Percentiles rank a stretch among this genome's conserved stretches.
Evolutionary conservation across 2,888 invertebrate species (phyloP).

Genomic region (Mellilla xanthometata): DNA sequence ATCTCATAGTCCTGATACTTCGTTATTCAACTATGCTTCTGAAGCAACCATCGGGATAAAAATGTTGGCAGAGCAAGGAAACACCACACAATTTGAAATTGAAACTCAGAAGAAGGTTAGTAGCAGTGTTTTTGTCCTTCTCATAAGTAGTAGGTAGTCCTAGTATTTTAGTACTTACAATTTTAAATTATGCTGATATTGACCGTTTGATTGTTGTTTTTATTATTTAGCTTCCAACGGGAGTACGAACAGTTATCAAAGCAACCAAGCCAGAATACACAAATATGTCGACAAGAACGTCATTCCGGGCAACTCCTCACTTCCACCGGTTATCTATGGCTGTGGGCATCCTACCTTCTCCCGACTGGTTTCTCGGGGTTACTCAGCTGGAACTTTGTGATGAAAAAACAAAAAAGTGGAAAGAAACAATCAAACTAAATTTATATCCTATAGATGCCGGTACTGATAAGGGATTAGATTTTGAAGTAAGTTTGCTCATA

Average conservation of each 20-base stretch:
- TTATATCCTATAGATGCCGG: constrained; percentile 98
- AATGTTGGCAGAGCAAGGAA: constrained; percentile 72
- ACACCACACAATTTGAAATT: constrained; percentile 67
- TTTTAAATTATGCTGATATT: too few relatives aligned
- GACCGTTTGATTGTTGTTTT: background rate
- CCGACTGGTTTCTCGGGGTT: constrained; percentile 98
- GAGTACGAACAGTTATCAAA: constrained; percentile 68
- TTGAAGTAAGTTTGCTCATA: constrained; percentile 84
- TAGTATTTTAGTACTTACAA: too few relatives aligned
- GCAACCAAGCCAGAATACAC: constrained; percentile 59
- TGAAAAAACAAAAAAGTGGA: constrained; percentile 87
- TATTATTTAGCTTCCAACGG: constrained; percentile 46
- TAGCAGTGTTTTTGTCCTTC: background rate
- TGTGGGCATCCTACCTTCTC: constrained; percentile 82
- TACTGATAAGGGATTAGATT: constrained; percentile 95
- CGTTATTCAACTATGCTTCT: constrained; percentile 54
- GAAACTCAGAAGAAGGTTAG: constrained; percentile 60
- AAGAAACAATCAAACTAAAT: constrained; percentile 89
- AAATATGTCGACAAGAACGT: constrained; percentile 52
- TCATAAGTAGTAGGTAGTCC: too few relatives aligned
- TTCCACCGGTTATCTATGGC: constrained; percentile 67
- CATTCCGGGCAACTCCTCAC: constrained; percentile 58
- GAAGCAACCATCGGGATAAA: constrained; percentile 61
- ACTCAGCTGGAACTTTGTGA: constrained; percentile 94
- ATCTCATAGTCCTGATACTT: constrained; percentile 61